A percentile compares a stretch with the other conserved stretches of the same genome.
Conservation (phyloP, 2,113 vertebrate genomes). For the Callocephalon fimbriatum region DNA sequence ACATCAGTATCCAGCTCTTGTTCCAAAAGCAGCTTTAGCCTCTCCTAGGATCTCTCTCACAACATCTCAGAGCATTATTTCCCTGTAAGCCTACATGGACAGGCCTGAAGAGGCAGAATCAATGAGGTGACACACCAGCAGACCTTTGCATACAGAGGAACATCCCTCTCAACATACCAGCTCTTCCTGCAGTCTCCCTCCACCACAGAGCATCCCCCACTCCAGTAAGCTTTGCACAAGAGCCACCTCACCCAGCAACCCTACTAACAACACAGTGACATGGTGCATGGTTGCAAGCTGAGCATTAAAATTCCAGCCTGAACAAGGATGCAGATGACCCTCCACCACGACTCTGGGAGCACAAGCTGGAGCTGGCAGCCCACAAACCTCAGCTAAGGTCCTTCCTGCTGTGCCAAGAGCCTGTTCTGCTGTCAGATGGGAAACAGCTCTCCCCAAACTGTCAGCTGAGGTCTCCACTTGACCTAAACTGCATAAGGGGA, state of each 20-base stretch:
- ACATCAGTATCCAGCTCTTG: not conserved
- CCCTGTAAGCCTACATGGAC: accelerated
- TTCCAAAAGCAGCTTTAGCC: not conserved
- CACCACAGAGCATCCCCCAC: not conserved
- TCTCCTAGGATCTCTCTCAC: not conserved
- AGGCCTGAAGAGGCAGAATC: not conserved
- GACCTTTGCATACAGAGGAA: not conserved
- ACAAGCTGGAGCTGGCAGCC: not conserved
- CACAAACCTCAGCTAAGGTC: not conserved
- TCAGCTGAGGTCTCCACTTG: not conserved
- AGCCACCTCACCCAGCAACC: not conserved
- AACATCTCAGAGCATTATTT: not conserved
- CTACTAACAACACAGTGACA: not conserved
- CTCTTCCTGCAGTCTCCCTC: not conserved
- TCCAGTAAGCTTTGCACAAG: not conserved
- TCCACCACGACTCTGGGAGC: not conserved
- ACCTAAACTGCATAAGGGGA: not conserved
- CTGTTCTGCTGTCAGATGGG: not conserved
- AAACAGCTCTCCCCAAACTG: not conserved
- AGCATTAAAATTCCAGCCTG: not conserved
- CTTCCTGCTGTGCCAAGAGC: not conserved
- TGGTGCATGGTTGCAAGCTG: accelerated
- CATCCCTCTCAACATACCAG: not conserved
- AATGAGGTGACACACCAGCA: not conserved
- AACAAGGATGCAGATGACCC: not conserved